phyloP scores from a whole-genome alignment of 2,113 vertebrate species.

The Synchiropus splendidus region DNA sequence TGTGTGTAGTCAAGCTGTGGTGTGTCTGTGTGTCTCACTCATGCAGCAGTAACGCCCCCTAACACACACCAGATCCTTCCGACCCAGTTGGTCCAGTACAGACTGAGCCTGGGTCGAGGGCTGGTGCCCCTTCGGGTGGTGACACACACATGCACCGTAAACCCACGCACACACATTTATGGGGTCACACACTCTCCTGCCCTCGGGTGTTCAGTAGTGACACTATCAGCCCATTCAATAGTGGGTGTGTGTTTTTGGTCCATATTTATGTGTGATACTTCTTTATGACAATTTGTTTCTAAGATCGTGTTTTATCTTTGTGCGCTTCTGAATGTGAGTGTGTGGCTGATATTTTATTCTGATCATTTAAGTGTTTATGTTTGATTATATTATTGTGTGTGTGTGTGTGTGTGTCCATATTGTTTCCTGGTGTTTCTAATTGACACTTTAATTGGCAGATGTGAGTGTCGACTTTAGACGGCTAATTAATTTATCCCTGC shows the following conservation, averaged over 20 bases:
- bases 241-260: background rate
- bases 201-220: conserved; percentile 47
- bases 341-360: background rate
- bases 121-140: conserved; percentile 40
- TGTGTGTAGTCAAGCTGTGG: too few species aligned
- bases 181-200: conserved; percentile 20
- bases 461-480: conserved; percentile 69
- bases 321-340: background rate
- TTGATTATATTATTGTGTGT: conserved; percentile 6
- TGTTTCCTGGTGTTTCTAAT: conserved; percentile 64
- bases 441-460: conserved; percentile 76
- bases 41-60: conserved; percentile 49
- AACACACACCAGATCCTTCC: conserved; percentile 25
- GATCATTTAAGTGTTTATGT: conserved; percentile 4
- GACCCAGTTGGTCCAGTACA: conserved; percentile 50
- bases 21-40: conserved; percentile 65
- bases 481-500: conserved; percentile 75
- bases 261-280: background rate
- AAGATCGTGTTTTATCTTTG: background rate
- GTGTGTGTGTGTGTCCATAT: conserved; percentile 1
- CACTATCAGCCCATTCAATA: conserved; percentile 35
- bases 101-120: conserved; percentile 40
- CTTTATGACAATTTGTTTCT: background rate
- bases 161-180: conserved; percentile 8
- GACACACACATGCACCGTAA: conserved; percentile 17